phyloP scores from a whole-genome alignment of 2,888 invertebrate species.

The Sesamia inferens region DNA sequence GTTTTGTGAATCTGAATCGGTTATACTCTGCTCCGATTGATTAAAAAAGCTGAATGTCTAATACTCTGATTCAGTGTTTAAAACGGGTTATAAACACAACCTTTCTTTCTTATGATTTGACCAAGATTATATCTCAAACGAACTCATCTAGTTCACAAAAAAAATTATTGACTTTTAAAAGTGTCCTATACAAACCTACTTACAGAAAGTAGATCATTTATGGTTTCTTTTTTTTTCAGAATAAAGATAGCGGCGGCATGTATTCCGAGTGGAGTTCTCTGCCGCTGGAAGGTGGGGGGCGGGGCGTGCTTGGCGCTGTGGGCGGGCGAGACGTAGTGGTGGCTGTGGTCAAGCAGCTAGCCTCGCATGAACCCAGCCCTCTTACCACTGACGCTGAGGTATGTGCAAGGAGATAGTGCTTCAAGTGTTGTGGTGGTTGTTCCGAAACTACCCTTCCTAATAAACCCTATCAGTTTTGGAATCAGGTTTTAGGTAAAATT shows the following conservation, averaged over 20 bases:
- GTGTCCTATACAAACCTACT: no score
- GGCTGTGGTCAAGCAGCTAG: slow-evolving; percentile 94
- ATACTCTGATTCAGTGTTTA: not conserved
- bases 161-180: no score
- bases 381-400: slow-evolving; percentile 96
- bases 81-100: not conserved
- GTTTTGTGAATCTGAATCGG: no score
- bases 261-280: slow-evolving; percentile 96
- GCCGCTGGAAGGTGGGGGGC: slow-evolving; percentile 92
- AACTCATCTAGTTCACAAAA: no score
- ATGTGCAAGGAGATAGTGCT: slow-evolving; percentile 22
- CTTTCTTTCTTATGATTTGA: not conserved
- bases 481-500: not conserved
- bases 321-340: slow-evolving; percentile 95
- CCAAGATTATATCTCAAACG: no score
- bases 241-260: slow-evolving; percentile 93
- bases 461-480: no score
- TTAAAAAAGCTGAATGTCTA: not conserved
- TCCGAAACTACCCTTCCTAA: no score
- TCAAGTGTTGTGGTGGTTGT: no score
- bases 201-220: no score
- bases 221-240: slow-evolving; percentile 78
- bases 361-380: slow-evolving; percentile 95
- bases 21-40: not conserved
- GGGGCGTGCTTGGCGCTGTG: slow-evolving; percentile 95